These are phyloP conservation scores for Aphodius granarius DNA, from an alignment of 2,888 invertebrate genomes.

Conservation along the genomic window DNA sequence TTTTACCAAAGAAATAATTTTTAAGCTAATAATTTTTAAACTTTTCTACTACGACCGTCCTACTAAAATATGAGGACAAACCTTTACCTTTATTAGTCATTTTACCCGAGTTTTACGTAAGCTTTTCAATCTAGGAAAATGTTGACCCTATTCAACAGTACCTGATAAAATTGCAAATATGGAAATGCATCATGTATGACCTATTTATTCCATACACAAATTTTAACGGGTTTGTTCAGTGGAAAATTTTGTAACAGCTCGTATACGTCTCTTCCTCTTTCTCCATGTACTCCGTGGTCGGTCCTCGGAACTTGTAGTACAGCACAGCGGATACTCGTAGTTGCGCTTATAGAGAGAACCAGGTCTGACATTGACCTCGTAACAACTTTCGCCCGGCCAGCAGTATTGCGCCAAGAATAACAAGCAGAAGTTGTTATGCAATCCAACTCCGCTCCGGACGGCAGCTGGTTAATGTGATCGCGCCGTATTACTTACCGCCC, in stretches of 20 bases:
- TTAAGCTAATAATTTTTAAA: too few species aligned
- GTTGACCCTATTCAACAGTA: background rate
- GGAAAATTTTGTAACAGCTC: background rate
- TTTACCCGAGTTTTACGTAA: too few species aligned
- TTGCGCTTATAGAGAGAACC: slow-evolving; percentile 13
- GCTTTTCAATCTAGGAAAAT: too few species aligned
- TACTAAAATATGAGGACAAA: too few species aligned
- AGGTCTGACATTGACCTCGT: slow-evolving; percentile 29
- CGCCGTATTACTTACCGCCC: background rate
- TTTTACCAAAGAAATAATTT: too few species aligned
- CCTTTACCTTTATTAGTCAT: too few species aligned
- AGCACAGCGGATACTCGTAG: background rate
- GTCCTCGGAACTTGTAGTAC: background rate
- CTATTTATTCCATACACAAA: background rate
- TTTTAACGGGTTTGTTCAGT: too few species aligned
- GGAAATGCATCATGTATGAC: background rate
- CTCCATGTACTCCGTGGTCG: background rate
- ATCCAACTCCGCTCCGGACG: slow-evolving; percentile 25
- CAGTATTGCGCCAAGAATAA: slow-evolving; percentile 30
- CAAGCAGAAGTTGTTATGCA: slow-evolving; percentile 31
- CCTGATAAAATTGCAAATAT: background rate
- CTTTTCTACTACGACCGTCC: too few species aligned
- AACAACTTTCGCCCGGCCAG: slow-evolving; percentile 28
- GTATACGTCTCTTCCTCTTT: background rate
- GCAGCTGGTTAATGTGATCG: slow-evolving; percentile 31